phyloP scores from a whole-genome alignment of 2,113 vertebrate species.

The Morone saxatilis region DNA sequence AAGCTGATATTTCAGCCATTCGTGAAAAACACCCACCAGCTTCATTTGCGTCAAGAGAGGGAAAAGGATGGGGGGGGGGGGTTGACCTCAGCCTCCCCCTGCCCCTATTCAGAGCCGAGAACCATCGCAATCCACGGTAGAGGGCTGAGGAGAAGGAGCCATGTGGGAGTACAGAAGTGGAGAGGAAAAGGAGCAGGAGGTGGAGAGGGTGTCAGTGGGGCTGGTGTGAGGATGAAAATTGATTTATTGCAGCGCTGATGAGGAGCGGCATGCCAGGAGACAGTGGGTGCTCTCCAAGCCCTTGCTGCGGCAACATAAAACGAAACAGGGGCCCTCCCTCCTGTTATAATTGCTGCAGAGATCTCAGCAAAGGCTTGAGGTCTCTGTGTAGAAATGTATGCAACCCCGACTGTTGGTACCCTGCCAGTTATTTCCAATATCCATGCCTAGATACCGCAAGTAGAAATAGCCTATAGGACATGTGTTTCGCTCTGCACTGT shows the following conservation, averaged over 20 bases:
- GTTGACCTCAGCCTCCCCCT: constrained; percentile 35
- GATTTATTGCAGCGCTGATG: constrained; percentile 87
- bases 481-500: constrained; percentile 23
- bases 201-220: constrained; percentile 59
- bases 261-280: constrained; percentile 82
- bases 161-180: constrained; percentile 64
- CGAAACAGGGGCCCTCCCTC: constrained; percentile 74
- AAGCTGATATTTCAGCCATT: constrained; percentile 29
- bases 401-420: constrained; percentile 59
- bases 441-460: constrained; percentile 56
- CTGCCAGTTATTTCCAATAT: constrained; percentile 69
- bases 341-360: constrained; percentile 82
- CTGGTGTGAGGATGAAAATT: constrained; percentile 83
- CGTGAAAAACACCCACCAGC: constrained; percentile 14
- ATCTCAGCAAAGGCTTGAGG: constrained; percentile 74
- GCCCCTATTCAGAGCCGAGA: constrained; percentile 41
- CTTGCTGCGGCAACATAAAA: constrained; percentile 82
- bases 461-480: constrained; percentile 30
- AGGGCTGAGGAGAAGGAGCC: constrained; percentile 51
- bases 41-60: constrained; percentile 24
- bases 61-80: constrained; percentile 6
- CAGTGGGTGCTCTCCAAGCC: constrained; percentile 77
- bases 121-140: constrained; percentile 28
- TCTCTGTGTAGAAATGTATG: constrained; percentile 74
- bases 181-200: constrained; percentile 64